Base-by-base conservation (phyloP, 1,140 invertebrate species). In the Acromyrmex charruanus region DNA sequence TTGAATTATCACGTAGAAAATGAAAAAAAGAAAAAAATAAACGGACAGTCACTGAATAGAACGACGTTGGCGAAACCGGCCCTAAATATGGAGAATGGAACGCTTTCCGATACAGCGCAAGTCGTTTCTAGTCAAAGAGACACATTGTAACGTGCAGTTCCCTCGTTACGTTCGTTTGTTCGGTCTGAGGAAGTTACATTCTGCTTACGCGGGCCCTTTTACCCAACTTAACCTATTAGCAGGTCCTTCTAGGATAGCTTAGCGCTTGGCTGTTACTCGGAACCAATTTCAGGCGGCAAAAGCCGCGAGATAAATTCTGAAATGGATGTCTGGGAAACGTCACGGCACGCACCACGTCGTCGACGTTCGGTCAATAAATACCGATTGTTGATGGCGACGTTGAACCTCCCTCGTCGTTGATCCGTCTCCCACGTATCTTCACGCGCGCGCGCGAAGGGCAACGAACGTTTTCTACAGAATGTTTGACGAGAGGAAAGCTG, bases 251-350 rank as follows among this genome's bases (percentile, higher is more conserved):
- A 84, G 69, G 80, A 84, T 84, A 75, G 39, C 68, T 72, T 3
- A 25, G 53, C 66, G 21, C 66, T 35, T 31, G 68, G 68, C 39
- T 53, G 65, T 81, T 86, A 86, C 85, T 69, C 61, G 77, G 85
- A 86, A 86, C 77, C 77, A 80, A 86, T 86, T 86, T 68, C 53
- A 69, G 39, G 25, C 63, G 53, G 85, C 77, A 69, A 80, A 59
- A 66, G 74, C 82, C n/a, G 21, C 85, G 77, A 86, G 85, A 85
- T 86, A 86, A 86, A 86, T 80, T 81, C 85, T 66, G 53, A 86
- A 86, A 81, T 59, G 65, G 39, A 86, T 81, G 85, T 61, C 63
- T 80, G 85, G 55, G 85, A 86, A 86, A 86, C 85, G 85, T 86
- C 85, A 80, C 16, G n/a, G 21, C 39, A 71, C 55, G 55, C 35